Conservation (phyloP, 2,888 invertebrate species). For the Pachymerium ferrugineum region DNA sequence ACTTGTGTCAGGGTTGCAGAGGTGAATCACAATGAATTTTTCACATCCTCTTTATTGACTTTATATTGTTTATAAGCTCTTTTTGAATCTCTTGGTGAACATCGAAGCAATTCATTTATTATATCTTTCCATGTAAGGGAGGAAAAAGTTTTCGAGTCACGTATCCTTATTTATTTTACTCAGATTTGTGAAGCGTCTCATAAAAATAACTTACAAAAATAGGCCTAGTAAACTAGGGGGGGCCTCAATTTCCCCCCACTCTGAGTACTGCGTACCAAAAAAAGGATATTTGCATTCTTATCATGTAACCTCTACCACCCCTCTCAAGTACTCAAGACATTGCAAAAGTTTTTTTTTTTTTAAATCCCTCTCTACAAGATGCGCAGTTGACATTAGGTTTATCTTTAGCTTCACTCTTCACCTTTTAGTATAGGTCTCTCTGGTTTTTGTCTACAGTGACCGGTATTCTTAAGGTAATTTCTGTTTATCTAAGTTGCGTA, state of each 20-base stretch:
- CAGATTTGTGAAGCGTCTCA: no score
- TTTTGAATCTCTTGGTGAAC: no score
- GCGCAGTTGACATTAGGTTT: neutral
- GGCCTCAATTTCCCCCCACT: neutral
- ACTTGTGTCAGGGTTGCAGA: neutral
- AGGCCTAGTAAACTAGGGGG: neutral
- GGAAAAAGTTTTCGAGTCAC: no score
- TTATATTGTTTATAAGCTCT: neutral
- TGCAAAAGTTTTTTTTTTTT: neutral
- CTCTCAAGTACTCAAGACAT: neutral
- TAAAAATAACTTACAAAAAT: neutral
- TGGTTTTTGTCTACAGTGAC: no score
- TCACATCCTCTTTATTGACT: neutral
- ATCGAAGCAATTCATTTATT: no score
- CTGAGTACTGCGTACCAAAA: neutral
- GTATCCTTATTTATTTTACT: neutral
- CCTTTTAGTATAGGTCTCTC: no score
- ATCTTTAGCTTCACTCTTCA: neutral
- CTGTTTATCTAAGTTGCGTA: no score
- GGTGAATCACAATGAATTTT: neutral
- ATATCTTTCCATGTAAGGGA: no score
- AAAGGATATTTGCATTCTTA: conserved; percentile 15
- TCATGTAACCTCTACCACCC: conserved; percentile 1
- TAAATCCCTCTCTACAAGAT: neutral
- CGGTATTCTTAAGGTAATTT: no score